Evolutionary conservation across 1,140 invertebrate genomes (phyloP), one percentile per base, ranked within the genome.

Genomic region (Hyphantria cunea): DNA sequence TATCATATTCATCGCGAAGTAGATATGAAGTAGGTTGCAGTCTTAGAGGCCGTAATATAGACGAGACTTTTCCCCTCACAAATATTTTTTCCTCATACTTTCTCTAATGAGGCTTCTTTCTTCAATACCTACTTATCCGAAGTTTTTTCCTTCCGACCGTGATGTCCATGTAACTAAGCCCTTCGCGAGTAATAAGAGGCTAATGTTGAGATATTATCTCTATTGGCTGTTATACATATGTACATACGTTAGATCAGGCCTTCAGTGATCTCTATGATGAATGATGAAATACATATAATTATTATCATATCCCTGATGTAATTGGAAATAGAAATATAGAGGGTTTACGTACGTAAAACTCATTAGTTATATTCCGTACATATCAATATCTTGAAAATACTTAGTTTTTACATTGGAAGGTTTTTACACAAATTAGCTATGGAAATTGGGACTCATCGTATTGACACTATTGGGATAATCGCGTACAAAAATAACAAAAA

Each of bases 1-100:
- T 25, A 25, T 7, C 37, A 60, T 17, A 54, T 60, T 54, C 54
- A 33, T 60, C 15, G 10, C 45, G 41, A 63, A 60, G 15, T 25
- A 31, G 48, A 51, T 49, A 44, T 51, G 47, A 51, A 60, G 50
- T 42, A 50, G 47, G 37, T 51, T 39, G 39, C 56, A 60, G 44
- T 68, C 33, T 69, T 65, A 49, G 51, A 37, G 53, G 42, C 34
- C 12, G 55, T 32, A 52, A 45, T 66, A 42, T 56, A 62, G 48
- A n/a, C n/a, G n/a, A 47, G 60, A 66, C 60, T 62, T 71, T 71
- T 67, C 58, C 60, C 48, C 56, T 56, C 44, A 62, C 55, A 49
- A 71, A 66, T 62, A 64, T 67, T 67, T 71, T 71, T 71, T 71
- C 65, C 58, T 50, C 63, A 63, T 66, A 62, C 60, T 50, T 31